Percentiles rank a stretch among this genome's conserved stretches.
Evolutionary conservation across 2,797 vertebrate genomes (phyloP).

Genomic region (Gymnothorax reevesii): DNA sequence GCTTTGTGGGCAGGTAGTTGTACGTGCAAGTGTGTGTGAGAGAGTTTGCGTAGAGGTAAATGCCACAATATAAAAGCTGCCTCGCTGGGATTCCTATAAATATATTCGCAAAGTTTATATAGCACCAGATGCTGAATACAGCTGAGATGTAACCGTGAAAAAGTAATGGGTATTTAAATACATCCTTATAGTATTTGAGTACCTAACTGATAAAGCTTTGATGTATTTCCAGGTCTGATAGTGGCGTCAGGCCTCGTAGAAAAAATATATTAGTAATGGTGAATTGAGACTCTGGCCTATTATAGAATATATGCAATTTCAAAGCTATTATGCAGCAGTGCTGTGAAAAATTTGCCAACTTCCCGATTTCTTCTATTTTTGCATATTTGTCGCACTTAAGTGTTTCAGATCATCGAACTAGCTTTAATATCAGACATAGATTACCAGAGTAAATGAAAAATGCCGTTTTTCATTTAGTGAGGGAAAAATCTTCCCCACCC

Average conservation of each 20-base stretch:
- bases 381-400: no score
- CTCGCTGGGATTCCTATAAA: background rate
- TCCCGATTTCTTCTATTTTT: no score
- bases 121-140: background rate
- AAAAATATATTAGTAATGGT: background rate
- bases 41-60: background rate
- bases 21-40: background rate
- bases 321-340: background rate
- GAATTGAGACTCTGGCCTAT: background rate
- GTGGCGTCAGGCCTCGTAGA: background rate
- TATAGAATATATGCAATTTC: background rate
- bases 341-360: no score
- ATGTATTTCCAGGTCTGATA: background rate
- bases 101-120: background rate
- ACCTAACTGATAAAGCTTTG: background rate
- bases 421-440: no score
- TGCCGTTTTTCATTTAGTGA: no score
- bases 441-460: no score
- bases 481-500: no score
- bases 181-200: background rate
- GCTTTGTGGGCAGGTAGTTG: no score
- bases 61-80: background rate
- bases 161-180: background rate
- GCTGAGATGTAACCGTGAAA: background rate
- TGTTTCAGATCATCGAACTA: no score